Conservation (phyloP, 2,888 invertebrate species). For the Caenorhabditis sp. region DNA sequence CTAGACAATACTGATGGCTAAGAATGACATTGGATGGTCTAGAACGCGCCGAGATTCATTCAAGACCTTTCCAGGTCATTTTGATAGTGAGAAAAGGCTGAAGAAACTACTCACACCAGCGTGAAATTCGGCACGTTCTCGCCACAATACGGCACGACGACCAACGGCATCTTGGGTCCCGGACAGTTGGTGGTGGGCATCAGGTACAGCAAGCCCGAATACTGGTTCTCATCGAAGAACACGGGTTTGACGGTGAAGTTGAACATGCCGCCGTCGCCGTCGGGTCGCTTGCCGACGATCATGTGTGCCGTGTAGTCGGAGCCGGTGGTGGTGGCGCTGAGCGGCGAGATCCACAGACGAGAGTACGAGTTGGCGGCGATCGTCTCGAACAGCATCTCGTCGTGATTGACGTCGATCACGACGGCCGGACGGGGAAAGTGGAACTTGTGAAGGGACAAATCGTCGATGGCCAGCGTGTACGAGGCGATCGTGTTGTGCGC, state of each 20-base stretch:
- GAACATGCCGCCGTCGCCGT: not conserved
- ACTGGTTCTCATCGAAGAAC: not conserved
- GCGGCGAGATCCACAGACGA: conserved; percentile 10
- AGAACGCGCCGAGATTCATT: too few species aligned
- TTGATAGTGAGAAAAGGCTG: too few species aligned
- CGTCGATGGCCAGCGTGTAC: not conserved
- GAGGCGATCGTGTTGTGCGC: conserved; percentile 1
- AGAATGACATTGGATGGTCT: too few species aligned
- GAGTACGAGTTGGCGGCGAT: not conserved
- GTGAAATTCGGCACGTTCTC: too few species aligned
- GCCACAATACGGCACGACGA: conserved; percentile 69
- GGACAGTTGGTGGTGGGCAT: not conserved
- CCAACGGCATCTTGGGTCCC: conserved; percentile 63
- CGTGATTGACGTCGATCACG: conserved; percentile 13
- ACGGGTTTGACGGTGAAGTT: not conserved
- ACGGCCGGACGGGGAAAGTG: not conserved
- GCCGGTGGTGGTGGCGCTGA: not conserved
- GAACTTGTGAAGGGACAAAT: not conserved
- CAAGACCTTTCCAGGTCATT: too few species aligned
- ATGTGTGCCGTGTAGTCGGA: not conserved
- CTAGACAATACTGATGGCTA: too few species aligned
- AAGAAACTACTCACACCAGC: too few species aligned
- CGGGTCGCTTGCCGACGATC: not conserved
- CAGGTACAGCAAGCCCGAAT: conserved; percentile 10
- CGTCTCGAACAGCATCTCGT: conserved; percentile 31